Evolutionary conservation across 2,797 vertebrate genomes (phyloP).

Genomic region (Parotocinclus haroldoi): DNA sequence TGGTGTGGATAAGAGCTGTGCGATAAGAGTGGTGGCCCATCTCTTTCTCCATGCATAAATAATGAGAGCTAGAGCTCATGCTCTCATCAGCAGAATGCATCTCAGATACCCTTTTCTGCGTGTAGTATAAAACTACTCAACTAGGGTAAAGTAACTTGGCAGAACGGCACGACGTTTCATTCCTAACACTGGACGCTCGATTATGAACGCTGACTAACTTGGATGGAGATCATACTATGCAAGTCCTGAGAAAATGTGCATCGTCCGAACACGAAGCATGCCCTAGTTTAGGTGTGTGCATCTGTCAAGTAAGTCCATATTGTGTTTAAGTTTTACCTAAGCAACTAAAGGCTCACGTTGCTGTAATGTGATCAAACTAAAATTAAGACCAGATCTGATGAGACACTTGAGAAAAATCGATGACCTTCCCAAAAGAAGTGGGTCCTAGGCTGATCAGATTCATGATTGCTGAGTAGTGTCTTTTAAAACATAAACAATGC

Average conservation of each 20-base stretch:
- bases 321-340: too few species aligned
- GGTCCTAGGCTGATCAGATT: conserved; percentile 32
- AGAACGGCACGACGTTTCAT: not conserved
- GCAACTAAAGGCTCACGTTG: too few species aligned
- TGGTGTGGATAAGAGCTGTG: conserved; percentile 19
- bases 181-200: too few species aligned
- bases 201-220: too few species aligned
- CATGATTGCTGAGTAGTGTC: conserved; percentile 49
- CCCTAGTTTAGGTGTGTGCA: too few species aligned
- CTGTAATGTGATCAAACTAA: not conserved
- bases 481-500: conserved; percentile 59
- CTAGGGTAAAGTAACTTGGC: conserved; percentile 18
- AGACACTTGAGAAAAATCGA: conserved; percentile 35
- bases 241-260: not conserved
- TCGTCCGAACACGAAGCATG: too few species aligned
- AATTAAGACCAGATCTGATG: conserved; percentile 13
- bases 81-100: conserved; percentile 57
- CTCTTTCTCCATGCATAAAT: conserved; percentile 67
- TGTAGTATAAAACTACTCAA: conserved; percentile 58
- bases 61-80: conserved; percentile 58
- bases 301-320: too few species aligned
- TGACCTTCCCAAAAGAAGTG: conserved; percentile 30
- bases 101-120: conserved; percentile 6
- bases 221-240: not conserved
- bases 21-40: conserved; percentile 39